Conservation (phyloP, 1,140 invertebrate species). For the Calycopis cecrops region DNA sequence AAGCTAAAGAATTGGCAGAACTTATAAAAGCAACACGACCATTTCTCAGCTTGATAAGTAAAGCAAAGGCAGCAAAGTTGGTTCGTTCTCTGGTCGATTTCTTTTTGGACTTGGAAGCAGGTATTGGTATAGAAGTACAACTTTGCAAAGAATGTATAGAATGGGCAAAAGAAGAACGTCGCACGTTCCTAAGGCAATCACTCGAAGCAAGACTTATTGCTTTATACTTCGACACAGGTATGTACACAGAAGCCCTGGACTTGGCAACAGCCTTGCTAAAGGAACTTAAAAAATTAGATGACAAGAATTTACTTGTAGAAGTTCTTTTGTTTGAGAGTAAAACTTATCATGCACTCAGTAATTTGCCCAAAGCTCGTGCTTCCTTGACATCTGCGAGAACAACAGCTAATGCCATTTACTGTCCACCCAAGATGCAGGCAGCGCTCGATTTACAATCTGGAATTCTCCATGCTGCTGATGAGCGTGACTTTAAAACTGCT, state of each 20-base stretch:
- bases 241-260: constrained; percentile 90
- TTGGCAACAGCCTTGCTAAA: constrained; percentile 90
- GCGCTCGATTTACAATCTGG: constrained; percentile 98
- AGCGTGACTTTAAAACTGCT: constrained; percentile 99
- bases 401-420: constrained; percentile 99
- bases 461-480: constrained; percentile 98
- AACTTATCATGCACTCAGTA: constrained; percentile 97
- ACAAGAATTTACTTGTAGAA: constrained; percentile 98
- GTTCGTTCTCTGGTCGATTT: constrained; percentile 97
- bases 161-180: constrained; percentile 98
- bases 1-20: constrained; percentile 94
- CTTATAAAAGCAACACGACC: constrained; percentile 95
- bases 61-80: constrained; percentile 99
- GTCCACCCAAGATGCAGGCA: constrained; percentile 98
- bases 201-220: constrained; percentile 95
- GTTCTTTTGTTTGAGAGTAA: constrained; percentile 98
- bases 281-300: constrained; percentile 99
- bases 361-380: constrained; percentile 97
- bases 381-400: constrained; percentile 98
- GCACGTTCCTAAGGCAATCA: constrained; percentile 97
- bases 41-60: constrained; percentile 95
- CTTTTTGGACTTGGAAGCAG: constrained; percentile 97
- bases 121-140: constrained; percentile 93
- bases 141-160: constrained; percentile 98
- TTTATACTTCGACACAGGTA: constrained; percentile 94